Percentiles rank a stretch among this genome's conserved stretches.
phyloP scores from a whole-genome alignment of 2,888 invertebrate species.

The Epiperipatus broadwayi region DNA sequence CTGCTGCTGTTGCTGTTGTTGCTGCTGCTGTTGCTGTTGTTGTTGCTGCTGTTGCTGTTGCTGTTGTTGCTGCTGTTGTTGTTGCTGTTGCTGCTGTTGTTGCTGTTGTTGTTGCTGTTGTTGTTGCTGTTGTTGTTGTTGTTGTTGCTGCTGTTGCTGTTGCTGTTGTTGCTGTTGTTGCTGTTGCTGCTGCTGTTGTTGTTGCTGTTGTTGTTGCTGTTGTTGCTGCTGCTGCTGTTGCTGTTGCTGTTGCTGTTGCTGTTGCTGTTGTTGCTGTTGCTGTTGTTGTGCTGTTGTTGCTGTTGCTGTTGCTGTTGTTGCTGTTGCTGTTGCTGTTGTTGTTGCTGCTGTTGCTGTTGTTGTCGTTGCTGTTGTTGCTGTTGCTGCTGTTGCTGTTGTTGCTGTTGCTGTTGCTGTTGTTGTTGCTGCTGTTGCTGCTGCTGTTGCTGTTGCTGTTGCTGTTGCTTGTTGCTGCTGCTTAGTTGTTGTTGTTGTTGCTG shows the following conservation, averaged over 20 bases:
- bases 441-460: too few species aligned
- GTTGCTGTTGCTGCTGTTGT: neutral
- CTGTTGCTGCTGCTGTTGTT: neutral
- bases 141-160: too few species aligned
- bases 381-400: constrained; percentile 3
- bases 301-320: too few species aligned
- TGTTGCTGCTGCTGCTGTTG: neutral
- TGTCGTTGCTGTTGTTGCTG: constrained; percentile 3
- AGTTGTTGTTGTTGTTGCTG: too few species aligned
- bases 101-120: neutral
- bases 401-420: constrained; percentile 3
- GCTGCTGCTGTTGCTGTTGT: neutral
- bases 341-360: constrained; percentile 3
- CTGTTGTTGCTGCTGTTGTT: neutral
- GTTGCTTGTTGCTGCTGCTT: too few species aligned
- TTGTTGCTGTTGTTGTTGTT: too few species aligned
- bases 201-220: neutral
- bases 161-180: too few species aligned
- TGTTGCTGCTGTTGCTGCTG: constrained; percentile 3
- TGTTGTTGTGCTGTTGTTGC: too few species aligned
- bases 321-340: constrained; percentile 3
- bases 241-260: constrained; percentile 3
- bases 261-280: too few species aligned
- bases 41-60: neutral
- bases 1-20: neutral